phyloP scores from a whole-genome alignment of 2,797 vertebrate species.

The Carduelis carduelis region DNA sequence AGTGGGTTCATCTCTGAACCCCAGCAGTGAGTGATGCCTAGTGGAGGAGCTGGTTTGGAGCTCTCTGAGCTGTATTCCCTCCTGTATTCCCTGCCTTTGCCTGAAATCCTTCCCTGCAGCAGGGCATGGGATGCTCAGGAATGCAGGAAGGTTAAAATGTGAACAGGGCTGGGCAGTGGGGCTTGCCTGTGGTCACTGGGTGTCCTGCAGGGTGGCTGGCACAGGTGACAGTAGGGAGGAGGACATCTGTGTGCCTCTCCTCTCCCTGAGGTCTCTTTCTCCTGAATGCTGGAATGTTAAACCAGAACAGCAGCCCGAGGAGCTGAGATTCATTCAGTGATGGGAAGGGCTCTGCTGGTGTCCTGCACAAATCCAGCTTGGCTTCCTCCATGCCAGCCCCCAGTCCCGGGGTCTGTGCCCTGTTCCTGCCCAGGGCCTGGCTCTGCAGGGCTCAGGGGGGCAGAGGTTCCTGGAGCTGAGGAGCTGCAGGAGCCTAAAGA shows the following conservation, averaged over 20 bases:
- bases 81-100: background rate
- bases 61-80: background rate
- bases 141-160: background rate
- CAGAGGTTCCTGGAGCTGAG: background rate
- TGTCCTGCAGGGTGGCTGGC: background rate
- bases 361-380: background rate
- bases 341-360: background rate
- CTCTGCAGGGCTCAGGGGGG: background rate
- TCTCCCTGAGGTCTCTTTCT: background rate
- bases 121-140: background rate
- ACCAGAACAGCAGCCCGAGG: accelerated
- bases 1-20: accelerated
- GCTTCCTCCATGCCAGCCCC: background rate
- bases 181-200: background rate
- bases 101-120: background rate
- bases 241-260: accelerated
- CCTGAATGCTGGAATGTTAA: background rate
- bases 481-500: background rate
- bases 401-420: accelerated
- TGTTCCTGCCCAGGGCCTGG: background rate
- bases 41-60: background rate
- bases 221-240: background rate
- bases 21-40: background rate
- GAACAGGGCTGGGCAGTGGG: background rate
- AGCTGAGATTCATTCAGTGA: accelerated